Percentiles rank a stretch among this genome's conserved stretches.
Evolutionary conservation across 2,888 invertebrate genomes (phyloP).

Genomic region (Tryphoninae sp.): DNA sequence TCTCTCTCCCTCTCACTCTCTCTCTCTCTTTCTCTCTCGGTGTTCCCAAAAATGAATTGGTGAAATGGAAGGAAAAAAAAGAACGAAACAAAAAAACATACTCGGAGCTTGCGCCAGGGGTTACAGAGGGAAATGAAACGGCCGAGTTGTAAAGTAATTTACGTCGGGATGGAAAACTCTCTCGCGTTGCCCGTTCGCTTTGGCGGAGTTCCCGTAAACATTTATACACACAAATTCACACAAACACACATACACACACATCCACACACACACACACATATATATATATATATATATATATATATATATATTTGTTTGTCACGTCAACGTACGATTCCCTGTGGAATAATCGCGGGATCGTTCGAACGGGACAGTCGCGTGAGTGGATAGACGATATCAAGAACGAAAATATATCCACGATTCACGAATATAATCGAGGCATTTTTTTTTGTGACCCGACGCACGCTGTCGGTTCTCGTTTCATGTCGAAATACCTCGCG

Average conservation of each 20-base stretch:
- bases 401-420: constrained; percentile 50
- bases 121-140: constrained; percentile 22
- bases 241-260: background rate
- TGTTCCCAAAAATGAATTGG: constrained; percentile 43
- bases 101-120: background rate
- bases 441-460: background rate
- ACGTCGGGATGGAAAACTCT: constrained; percentile 8
- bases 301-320: background rate
- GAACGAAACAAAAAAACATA: background rate
- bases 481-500: constrained; percentile 31
- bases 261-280: background rate
- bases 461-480: background rate
- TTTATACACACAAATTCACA: background rate
- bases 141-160: constrained; percentile 30
- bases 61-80: constrained; percentile 19
- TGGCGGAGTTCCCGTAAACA: constrained; percentile 19
- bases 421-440: constrained; percentile 29
- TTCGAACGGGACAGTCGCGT: constrained; percentile 20
- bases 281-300: background rate
- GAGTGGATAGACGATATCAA: constrained; percentile 33
- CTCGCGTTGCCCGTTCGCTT: background rate
- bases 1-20: constrained; percentile 4
- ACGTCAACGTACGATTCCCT: constrained; percentile 40
- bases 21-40: constrained; percentile 1
- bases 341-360: constrained; percentile 31